Percentiles rank a stretch among this genome's conserved stretches.
These are phyloP conservation scores for Parnassius orleans DNA, from an alignment of 2,888 invertebrate species.

Conservation along the genomic window DNA sequence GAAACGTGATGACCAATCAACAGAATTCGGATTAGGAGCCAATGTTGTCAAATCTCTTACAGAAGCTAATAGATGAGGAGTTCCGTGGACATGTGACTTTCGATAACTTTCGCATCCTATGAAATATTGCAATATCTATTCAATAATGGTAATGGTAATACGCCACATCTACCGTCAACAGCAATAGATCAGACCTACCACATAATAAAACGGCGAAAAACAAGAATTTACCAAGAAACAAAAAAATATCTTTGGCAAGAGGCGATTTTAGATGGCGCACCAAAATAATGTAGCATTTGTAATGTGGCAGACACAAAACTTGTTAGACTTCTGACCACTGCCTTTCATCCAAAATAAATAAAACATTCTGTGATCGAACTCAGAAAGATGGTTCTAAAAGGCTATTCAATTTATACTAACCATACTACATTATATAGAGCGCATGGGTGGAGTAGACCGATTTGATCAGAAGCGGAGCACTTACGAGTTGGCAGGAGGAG, in stretches of 20 bases:
- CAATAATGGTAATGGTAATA: conserved; percentile 25
- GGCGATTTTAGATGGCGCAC: conserved; percentile 27
- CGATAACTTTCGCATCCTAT: conserved; percentile 14
- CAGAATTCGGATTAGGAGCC: conserved; percentile 29
- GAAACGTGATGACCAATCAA: conserved; percentile 26
- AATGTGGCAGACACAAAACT: conserved; percentile 27
- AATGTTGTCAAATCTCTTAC: conserved; percentile 27
- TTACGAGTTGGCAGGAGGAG: too few species aligned
- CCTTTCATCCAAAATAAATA: conserved; percentile 26
- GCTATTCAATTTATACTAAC: too few species aligned
- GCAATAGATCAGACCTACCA: conserved; percentile 28
- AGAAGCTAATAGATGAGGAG: conserved; percentile 24
- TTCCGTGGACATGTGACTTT: conserved; percentile 26
- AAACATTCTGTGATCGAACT: conserved; percentile 9
- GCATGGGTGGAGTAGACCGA: too few species aligned
- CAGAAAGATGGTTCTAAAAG: too few species aligned
- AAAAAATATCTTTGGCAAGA: conserved; percentile 26
- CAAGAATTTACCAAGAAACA: conserved; percentile 23
- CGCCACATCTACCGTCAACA: conserved; percentile 23
- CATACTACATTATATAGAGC: too few species aligned
- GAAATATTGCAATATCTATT: conserved; percentile 25
- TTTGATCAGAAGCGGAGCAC: too few species aligned
- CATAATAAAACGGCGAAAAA: conserved; percentile 23
- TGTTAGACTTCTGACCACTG: conserved; percentile 24
- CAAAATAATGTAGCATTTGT: conserved; percentile 26